phyloP scores from a whole-genome alignment of 2,888 invertebrate genomes.

The Nebria brevicollis region DNA sequence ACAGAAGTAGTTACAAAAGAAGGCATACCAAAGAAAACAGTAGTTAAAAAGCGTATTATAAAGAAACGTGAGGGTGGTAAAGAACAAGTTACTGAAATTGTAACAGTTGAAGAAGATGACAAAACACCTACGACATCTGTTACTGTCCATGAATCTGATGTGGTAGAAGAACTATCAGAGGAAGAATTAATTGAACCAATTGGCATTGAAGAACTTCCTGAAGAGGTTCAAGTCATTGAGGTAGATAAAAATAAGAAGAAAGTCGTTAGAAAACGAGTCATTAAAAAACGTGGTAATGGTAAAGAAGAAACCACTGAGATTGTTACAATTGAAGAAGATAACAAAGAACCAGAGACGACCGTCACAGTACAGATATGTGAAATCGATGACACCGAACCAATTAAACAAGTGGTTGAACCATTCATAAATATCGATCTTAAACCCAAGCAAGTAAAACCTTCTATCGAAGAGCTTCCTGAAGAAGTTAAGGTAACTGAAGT shows the following conservation, averaged over 20 bases:
- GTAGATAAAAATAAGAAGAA: constrained; percentile 53
- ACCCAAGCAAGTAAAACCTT: constrained; percentile 49
- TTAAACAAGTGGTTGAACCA: constrained; percentile 46
- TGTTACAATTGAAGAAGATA: constrained; percentile 54
- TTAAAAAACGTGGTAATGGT: constrained; percentile 58
- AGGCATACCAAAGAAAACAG: constrained; percentile 56
- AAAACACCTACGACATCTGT: constrained; percentile 53
- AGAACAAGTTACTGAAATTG: constrained; percentile 54
- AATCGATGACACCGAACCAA: constrained; percentile 48
- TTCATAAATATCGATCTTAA: constrained; percentile 25
- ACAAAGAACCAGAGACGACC: constrained; percentile 55
- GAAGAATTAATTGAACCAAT: background rate
- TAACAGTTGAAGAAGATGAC: constrained; percentile 56
- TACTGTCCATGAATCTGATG: constrained; percentile 39
- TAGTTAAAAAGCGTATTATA: constrained; percentile 54
- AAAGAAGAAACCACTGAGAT: constrained; percentile 57
- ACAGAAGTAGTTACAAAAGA: constrained; percentile 55
- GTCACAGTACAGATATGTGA: constrained; percentile 54
- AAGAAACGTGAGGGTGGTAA: constrained; percentile 57
- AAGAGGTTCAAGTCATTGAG: constrained; percentile 54
- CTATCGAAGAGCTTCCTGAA: constrained; percentile 52
- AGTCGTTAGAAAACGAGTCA: constrained; percentile 57
- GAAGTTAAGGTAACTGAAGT: constrained; percentile 54
- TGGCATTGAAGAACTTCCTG: constrained; percentile 50
- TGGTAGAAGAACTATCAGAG: constrained; percentile 44